Percentiles rank a stretch among this genome's conserved stretches.
Conservation (phyloP, 1,140 invertebrate genomes). For the Caerostris extrusa region DNA sequence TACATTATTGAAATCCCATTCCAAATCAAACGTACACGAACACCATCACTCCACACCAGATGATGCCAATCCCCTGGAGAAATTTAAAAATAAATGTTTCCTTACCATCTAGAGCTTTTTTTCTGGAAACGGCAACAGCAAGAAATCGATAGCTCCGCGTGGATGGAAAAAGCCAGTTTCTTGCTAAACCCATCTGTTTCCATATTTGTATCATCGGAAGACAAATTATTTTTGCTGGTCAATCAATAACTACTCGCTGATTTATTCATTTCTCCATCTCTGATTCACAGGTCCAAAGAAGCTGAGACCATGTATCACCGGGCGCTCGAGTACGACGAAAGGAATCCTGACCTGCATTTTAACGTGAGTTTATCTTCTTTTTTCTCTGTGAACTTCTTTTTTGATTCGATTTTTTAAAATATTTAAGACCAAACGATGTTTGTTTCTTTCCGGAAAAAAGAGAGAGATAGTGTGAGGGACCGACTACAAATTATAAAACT, state of each 20-base stretch:
- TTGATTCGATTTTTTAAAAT: background rate
- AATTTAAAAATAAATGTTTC: background rate
- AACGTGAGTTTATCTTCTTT: constrained; percentile 80
- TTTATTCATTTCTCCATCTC: constrained; percentile 3
- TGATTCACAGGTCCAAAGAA: constrained; percentile 80
- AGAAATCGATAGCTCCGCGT: background rate
- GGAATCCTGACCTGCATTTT: constrained; percentile 82
- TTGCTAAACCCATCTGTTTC: constrained; percentile 13
- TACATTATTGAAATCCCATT: too few species aligned
- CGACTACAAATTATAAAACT: background rate
- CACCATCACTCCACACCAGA: background rate
- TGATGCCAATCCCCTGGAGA: background rate
- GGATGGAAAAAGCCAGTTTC: background rate
- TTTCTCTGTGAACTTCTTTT: background rate
- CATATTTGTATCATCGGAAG: constrained; percentile 17
- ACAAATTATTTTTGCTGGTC: background rate
- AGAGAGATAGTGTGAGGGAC: background rate
- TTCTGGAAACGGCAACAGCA: background rate
- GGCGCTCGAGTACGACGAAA: constrained; percentile 80
- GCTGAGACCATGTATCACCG: constrained; percentile 81
- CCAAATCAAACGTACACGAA: too few species aligned
- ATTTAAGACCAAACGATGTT: background rate
- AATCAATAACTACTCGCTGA: constrained; percentile 13
- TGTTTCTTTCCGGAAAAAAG: constrained; percentile 80
- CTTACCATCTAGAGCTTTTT: background rate